A percentile compares a stretch with the other conserved stretches of the same genome.
Conservation (phyloP, 2,888 invertebrate species). For the Homarus gammarus region DNA sequence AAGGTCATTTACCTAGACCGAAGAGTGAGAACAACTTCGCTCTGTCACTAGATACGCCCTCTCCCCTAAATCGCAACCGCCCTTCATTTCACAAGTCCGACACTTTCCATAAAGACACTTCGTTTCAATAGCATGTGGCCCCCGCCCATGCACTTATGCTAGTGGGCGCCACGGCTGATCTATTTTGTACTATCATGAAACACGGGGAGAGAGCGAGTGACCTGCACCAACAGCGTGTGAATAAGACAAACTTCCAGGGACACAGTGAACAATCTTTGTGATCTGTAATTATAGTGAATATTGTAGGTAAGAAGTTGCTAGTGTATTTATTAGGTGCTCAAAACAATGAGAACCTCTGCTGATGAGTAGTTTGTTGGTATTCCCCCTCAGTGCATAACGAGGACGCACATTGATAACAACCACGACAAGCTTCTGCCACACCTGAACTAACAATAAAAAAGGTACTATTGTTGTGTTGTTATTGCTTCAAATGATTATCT, state of each 20-base stretch:
- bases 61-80: conserved; percentile 70
- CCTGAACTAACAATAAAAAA: conserved; percentile 46
- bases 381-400: conserved; percentile 52
- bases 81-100: conserved; percentile 77
- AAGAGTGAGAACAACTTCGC: conserved; percentile 84
- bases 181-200: conserved; percentile 76
- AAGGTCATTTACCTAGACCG: conserved; percentile 83
- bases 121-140: conserved; percentile 76
- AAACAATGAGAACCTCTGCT: conserved; percentile 59
- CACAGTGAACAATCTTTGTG: conserved; percentile 70
- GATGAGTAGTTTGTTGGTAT: conserved; percentile 46
- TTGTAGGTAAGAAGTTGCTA: conserved; percentile 51
- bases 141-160: conserved; percentile 75
- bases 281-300: conserved; percentile 65
- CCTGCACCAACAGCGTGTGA: conserved; percentile 58
- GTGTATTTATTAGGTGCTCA: conserved; percentile 67
- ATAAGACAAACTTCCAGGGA: conserved; percentile 59
- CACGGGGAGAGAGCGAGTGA: conserved; percentile 69
- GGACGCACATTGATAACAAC: conserved; percentile 48
- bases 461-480: conserved; percentile 68
- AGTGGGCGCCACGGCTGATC: conserved; percentile 75
- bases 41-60: conserved; percentile 68
- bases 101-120: conserved; percentile 74
- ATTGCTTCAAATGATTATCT: conserved; percentile 69
- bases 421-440: conserved; percentile 63